Conservation (phyloP, 2,113 vertebrate genomes). For the Himantopus leucocephalus region DNA sequence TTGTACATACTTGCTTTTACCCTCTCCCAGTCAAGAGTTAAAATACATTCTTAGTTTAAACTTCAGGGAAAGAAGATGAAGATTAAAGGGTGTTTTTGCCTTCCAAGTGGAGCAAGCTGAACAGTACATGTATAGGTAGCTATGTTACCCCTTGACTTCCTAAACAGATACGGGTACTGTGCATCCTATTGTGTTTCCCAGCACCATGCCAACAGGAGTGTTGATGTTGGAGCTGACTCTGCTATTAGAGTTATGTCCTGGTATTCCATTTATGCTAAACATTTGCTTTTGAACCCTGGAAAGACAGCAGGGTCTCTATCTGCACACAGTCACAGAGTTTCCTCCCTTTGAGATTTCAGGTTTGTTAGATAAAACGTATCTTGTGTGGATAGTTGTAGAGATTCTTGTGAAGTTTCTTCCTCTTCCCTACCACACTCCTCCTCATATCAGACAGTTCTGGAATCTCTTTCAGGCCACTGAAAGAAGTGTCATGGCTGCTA, state of each 20-base stretch:
- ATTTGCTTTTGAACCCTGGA: background rate
- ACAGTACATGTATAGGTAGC: background rate
- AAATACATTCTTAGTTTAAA: background rate
- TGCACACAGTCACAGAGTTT: rapidly evolving
- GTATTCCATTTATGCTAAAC: background rate
- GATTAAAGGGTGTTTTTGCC: background rate
- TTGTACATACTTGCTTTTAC: background rate
- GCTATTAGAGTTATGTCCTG: background rate
- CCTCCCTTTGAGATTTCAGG: background rate
- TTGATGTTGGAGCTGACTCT: background rate
- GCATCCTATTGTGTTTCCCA: background rate
- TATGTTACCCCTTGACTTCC: background rate
- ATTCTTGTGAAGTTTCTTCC: background rate
- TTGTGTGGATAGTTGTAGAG: background rate
- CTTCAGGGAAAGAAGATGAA: background rate
- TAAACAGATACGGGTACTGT: background rate
- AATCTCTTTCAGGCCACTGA: background rate
- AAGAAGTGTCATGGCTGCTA: background rate
- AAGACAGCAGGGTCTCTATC: background rate
- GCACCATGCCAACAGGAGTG: background rate
- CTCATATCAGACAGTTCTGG: background rate
- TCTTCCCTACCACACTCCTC: background rate
- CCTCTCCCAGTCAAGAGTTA: background rate
- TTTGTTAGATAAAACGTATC: background rate
- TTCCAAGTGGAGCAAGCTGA: background rate